These are phyloP conservation scores for Eretmocerus hayati DNA, from an alignment of 2,888 invertebrate species.

Conservation along the genomic window DNA sequence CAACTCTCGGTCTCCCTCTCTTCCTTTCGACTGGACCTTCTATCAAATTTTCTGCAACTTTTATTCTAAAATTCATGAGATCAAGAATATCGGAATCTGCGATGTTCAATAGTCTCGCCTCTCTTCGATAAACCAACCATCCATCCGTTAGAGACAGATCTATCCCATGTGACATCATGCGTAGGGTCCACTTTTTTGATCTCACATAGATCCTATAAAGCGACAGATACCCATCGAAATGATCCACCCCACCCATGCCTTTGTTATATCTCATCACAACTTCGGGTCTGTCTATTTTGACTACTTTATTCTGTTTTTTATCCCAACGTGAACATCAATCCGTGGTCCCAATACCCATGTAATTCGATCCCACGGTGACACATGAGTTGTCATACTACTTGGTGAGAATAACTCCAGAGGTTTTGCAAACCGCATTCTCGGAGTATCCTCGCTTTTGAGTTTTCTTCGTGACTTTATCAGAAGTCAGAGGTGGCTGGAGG, in stretches of 20 bases:
- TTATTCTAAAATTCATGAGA: neutral
- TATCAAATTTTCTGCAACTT: neutral
- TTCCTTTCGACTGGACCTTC: neutral
- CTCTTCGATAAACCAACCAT: neutral
- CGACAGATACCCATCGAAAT: constrained; percentile 6
- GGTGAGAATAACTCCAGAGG: constrained; percentile 9
- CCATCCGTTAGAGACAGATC: neutral
- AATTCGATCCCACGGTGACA: constrained; percentile 11
- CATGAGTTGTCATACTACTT: constrained; percentile 10
- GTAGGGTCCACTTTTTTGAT: constrained; percentile 14
- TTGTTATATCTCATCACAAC: constrained; percentile 12
- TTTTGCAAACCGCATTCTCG: constrained; percentile 10
- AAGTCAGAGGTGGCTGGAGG: constrained; percentile 10
- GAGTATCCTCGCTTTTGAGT: constrained; percentile 6
- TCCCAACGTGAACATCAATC: constrained; percentile 1
- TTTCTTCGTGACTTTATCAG: constrained; percentile 8
- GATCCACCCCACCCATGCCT: constrained; percentile 12
- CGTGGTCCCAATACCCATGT: constrained; percentile 4
- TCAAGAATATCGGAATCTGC: neutral
- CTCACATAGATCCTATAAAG: constrained; percentile 7
- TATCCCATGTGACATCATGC: constrained; percentile 10
- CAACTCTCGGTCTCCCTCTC: neutral
- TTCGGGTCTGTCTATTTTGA: constrained; percentile 10
- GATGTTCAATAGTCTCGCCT: neutral
- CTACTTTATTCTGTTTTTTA: constrained; percentile 5